A percentile compares a stretch with the other conserved stretches of the same genome.
Evolutionary conservation across 2,113 vertebrate genomes (phyloP).

Genomic region (Takifugu bimaculatus): DNA sequence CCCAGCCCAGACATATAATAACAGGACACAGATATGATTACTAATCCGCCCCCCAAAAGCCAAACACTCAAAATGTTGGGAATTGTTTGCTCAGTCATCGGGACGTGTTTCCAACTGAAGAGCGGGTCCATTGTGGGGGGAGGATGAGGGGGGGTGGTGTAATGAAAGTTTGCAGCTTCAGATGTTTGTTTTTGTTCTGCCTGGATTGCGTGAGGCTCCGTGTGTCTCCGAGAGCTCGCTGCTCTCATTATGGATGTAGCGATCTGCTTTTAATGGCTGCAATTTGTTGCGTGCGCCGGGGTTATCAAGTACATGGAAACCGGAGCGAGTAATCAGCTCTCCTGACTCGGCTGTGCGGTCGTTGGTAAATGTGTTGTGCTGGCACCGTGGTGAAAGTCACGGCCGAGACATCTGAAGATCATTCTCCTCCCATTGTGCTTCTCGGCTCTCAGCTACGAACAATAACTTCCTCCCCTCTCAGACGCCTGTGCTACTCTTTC

Average conservation of each 20-base stretch:
- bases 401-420: not conserved
- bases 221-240: slow-evolving; percentile 41
- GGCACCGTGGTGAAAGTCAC: slow-evolving; percentile 5
- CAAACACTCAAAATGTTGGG: slow-evolving; percentile 58
- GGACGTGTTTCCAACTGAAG: slow-evolving; percentile 64
- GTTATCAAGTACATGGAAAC: slow-evolving; percentile 16
- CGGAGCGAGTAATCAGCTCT: slow-evolving; percentile 18
- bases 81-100: slow-evolving; percentile 71
- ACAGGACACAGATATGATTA: slow-evolving; percentile 68
- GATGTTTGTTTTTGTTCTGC: slow-evolving; percentile 72
- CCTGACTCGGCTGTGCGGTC: slow-evolving; percentile 10
- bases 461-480: slow-evolving; percentile 12
- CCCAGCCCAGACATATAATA: slow-evolving; percentile 63
- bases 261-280: slow-evolving; percentile 61
- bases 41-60: slow-evolving; percentile 59
- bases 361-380: not conserved
- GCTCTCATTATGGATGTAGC: slow-evolving; percentile 42
- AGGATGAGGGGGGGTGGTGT: slow-evolving; percentile 27
- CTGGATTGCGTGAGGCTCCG: slow-evolving; percentile 57
- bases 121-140: slow-evolving; percentile 32
- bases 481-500: slow-evolving; percentile 23
- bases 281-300: slow-evolving; percentile 47
- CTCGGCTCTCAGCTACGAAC: not conserved
- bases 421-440: slow-evolving; percentile 1
- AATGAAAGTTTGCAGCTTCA: slow-evolving; percentile 54